These are phyloP conservation scores for Cephus nigrinus DNA, from an alignment of 2,888 invertebrate genomes.

Conservation along the genomic window DNA sequence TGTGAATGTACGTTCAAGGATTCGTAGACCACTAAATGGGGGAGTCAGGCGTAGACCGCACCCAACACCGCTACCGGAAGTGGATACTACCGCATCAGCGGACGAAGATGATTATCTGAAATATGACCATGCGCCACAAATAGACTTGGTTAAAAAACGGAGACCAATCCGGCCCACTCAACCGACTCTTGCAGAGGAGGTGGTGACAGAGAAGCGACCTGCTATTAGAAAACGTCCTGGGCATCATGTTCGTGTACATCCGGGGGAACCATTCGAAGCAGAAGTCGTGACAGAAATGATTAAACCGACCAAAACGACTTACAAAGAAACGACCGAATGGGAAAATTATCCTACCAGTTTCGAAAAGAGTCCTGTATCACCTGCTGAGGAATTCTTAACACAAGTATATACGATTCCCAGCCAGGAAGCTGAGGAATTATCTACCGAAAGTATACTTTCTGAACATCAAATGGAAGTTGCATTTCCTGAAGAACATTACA, in stretches of 20 bases:
- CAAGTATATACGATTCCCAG: not conserved
- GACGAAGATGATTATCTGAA: constrained; percentile 38
- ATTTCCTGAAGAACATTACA: not conserved
- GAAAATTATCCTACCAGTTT: constrained; percentile 22
- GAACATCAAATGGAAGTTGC: not conserved
- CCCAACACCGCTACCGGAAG: constrained; percentile 25
- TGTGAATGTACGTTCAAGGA: constrained; percentile 34
- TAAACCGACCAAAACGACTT: constrained; percentile 27
- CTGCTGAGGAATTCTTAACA: constrained; percentile 14
- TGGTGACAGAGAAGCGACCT: constrained; percentile 31
- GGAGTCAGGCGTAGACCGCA: constrained; percentile 43
- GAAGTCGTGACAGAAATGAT: constrained; percentile 41
- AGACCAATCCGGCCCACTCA: constrained; percentile 43
- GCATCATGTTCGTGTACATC: constrained; percentile 38
- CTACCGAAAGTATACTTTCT: constrained; percentile 1
- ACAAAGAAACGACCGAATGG: constrained; percentile 24
- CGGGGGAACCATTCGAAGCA: constrained; percentile 38
- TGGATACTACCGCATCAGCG: not conserved
- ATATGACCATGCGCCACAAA: constrained; percentile 37
- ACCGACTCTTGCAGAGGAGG: constrained; percentile 28
- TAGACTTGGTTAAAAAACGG: constrained; percentile 34
- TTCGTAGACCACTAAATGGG: constrained; percentile 39
- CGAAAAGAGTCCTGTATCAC: constrained; percentile 22
- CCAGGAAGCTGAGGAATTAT: constrained; percentile 11
- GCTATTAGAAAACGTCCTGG: constrained; percentile 44